Evolutionary conservation across 2,797 vertebrate species (phyloP), one percentile per base, ranked within the genome.

Genomic region (Scleropages formosus): DNA sequence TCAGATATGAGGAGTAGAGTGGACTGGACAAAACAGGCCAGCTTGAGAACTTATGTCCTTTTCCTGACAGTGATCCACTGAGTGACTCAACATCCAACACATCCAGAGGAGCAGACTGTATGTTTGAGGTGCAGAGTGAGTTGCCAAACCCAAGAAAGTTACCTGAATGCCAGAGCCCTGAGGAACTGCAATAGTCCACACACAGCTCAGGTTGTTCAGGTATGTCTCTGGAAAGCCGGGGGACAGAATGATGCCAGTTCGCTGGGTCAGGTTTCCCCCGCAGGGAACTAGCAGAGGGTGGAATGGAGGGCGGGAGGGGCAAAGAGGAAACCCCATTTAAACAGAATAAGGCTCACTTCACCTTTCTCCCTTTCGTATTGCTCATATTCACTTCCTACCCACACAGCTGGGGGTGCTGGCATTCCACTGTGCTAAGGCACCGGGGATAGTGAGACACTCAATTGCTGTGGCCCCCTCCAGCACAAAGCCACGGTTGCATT

Each of bases 111-210:
- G 31, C 31, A 31, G 39, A 39, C 31, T 39, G 6, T n/a, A n/a
- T 6, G 31, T n/a, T n/a, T n/a, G n/a, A n/a, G n/a, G n/a, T n/a
- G n/a, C n/a, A n/a, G n/a, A n/a, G n/a, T n/a, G 26, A 44, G 78
- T 7, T 51, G 13, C 27, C 22, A 77, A 20, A 20, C 11, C 47
- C 31, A 39, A 16, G 26, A 31, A 20, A 72, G 31, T 39, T 6
- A 99, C 98, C 96, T 99, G 97, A 73, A 99, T 97, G 83, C 98
- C 98, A 0, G 96, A 96, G 72, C 98, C 98, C 81, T 99, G 98
- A 0, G 96, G 97, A 70, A 99, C 98, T 0, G 93, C 93, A 84
- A 99, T 98, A 88, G 96, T 98, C 98, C 98, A 99, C 58, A 98
- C 95, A 8, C 98, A 99, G 91, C 98, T 98, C 84, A 98, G 94